phyloP scores from a whole-genome alignment of 2,113 vertebrate species.

The Pomatostomus ruficeps region DNA sequence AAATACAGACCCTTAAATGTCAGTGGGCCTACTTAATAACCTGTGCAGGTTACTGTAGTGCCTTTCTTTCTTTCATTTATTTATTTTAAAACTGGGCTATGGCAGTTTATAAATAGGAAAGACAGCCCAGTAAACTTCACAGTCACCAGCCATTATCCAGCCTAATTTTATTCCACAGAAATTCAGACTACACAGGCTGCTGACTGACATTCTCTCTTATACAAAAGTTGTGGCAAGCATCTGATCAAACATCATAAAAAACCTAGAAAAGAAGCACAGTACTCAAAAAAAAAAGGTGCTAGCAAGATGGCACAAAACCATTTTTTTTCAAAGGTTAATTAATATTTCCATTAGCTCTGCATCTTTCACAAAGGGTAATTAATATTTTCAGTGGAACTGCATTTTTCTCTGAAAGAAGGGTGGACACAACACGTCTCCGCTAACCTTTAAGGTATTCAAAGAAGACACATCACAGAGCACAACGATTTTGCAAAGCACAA shows the following conservation, averaged over 20 bases:
- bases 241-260: background rate
- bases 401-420: background rate
- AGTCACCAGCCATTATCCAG: background rate
- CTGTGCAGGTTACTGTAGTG: background rate
- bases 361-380: background rate
- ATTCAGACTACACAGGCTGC: background rate
- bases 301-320: background rate
- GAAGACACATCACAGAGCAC: background rate
- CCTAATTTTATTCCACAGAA: background rate
- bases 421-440: background rate
- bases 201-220: background rate
- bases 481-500: background rate
- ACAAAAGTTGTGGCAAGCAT: background rate
- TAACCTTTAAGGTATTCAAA: background rate
- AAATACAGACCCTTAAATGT: background rate
- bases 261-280: background rate
- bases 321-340: background rate
- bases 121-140: background rate
- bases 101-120: background rate
- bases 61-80: background rate
- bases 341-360: background rate
- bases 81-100: background rate
- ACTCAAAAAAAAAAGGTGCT: background rate
- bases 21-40: background rate
- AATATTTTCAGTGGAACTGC: background rate